phyloP scores from a whole-genome alignment of 2,888 invertebrate genomes.

The Liopterus haemorrhoidalis region DNA sequence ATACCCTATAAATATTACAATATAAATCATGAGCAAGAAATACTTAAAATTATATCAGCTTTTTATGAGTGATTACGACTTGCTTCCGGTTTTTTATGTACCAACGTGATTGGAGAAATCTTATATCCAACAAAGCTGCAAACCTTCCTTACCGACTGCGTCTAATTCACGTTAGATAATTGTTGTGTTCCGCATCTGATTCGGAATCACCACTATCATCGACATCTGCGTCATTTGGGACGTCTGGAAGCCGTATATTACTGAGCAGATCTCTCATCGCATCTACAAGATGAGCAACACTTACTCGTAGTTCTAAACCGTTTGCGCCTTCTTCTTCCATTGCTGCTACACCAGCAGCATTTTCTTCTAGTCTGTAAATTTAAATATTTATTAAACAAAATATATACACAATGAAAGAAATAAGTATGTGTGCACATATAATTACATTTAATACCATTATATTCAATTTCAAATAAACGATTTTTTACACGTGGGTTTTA shows the following conservation, averaged over 20 bases:
- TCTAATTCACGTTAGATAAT: constrained; percentile 41
- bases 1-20: no score
- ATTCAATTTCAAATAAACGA: no score
- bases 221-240: constrained; percentile 49
- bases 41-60: no score
- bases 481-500: no score
- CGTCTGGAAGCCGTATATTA: constrained; percentile 57
- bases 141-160: background rate
- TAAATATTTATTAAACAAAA: no score
- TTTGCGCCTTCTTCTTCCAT: constrained; percentile 39
- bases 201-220: constrained; percentile 50
- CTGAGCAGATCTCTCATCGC: constrained; percentile 67
- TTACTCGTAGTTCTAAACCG: constrained; percentile 53
- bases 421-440: no score
- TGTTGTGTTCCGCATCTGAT: constrained; percentile 48
- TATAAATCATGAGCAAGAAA: no score
- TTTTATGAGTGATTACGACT: no score
- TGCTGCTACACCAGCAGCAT: constrained; percentile 41
- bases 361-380: constrained; percentile 31
- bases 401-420: no score
- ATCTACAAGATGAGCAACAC: constrained; percentile 61
- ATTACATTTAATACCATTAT: no score
- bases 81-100: no score
- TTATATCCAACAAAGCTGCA: background rate
- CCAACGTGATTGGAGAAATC: no score